Evolutionary conservation across 2,888 invertebrate genomes (phyloP), one percentile per base, ranked within the genome.

Genomic region (Bedellia somnulentella): DNA sequence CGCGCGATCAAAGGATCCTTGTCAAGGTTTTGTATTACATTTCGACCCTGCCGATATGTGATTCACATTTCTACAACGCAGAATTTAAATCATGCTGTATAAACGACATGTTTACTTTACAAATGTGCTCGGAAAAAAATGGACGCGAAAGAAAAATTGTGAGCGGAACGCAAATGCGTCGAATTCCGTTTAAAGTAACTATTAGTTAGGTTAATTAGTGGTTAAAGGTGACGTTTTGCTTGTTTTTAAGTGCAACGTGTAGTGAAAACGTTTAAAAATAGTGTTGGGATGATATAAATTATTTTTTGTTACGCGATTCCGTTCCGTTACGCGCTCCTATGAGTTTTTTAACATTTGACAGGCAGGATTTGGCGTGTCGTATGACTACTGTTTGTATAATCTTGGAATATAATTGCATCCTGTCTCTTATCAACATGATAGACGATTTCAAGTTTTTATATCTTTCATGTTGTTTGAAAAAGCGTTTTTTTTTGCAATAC

Each of bases 171-270:
- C 47, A 15, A 41, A 47, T 44, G 34, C 44, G 41, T 36, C 44
- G 44, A 57, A 60, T 60, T 54, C 60, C 53, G 34, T 43, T 45
- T 44, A 37, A 41, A 33, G 37, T 39, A 38, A 44, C 32, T 35
- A 57, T 60, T 63, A 58, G 60, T 57, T 54, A 49, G 54, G 60
- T 63, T 66, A 67, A 67, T 67, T 67, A 66, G 60, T 57, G 54
- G 55, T 55, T 47, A 49, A 29, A 18, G 21, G 29, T 25, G 18
- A 24, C 24, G 15, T 31, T 15, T 24, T 17, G 21, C 5, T 3
- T 21, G 12, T 13, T 29, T 29, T 29, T 29, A 21, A 22, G 22
- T 22, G 28, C 22, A 14, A 29, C 9, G n/a, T 15, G 14, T 15
- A 10, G 29, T 5, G 21, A 21, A 22, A 29, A 25, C 21, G 22